Evolutionary conservation across 2,113 vertebrate species (phyloP).

Genomic region (Piaya cayana): DNA sequence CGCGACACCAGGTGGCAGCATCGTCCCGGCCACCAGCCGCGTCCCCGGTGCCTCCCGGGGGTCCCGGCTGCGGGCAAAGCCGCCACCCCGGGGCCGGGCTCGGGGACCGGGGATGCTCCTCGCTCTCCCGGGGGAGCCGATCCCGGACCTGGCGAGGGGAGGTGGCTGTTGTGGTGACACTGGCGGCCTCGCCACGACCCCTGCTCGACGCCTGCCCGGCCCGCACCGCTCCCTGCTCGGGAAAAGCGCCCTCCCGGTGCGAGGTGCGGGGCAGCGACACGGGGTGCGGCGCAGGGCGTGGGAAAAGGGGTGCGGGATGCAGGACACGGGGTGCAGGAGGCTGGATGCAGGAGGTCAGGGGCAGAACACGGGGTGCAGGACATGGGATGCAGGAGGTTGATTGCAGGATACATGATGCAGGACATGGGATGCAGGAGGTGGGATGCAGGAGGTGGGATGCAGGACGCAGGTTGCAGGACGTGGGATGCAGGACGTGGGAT

Average conservation of each 20-base stretch:
- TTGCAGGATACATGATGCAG: too few species aligned
- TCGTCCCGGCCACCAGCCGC: conserved; percentile 20
- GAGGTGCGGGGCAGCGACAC: not conserved
- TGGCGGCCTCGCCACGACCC: not conserved
- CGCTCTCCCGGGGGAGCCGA: not conserved
- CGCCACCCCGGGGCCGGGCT: fast-evolving
- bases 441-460: too few species aligned
- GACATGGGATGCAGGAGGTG: too few species aligned
- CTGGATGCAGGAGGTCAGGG: too few species aligned
- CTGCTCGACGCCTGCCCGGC: not conserved
- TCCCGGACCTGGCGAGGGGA: not conserved
- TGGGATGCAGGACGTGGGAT: too few species aligned
- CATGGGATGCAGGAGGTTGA: too few species aligned
- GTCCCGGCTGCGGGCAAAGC: not conserved
- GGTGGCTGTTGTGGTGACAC: fast-evolving
- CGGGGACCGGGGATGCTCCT: fast-evolving
- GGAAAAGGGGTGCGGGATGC: too few species aligned
- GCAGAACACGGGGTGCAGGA: too few species aligned
- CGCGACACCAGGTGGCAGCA: conserved; percentile 56
- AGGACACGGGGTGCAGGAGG: too few species aligned
- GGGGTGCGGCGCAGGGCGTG: fast-evolving
- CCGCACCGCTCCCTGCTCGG: not conserved
- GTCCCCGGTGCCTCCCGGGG: too few species aligned
- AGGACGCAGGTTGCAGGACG: too few species aligned
- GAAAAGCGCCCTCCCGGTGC: fast-evolving